phyloP scores from a whole-genome alignment of 2,797 vertebrate genomes.

The Euthynnus affinis region DNA sequence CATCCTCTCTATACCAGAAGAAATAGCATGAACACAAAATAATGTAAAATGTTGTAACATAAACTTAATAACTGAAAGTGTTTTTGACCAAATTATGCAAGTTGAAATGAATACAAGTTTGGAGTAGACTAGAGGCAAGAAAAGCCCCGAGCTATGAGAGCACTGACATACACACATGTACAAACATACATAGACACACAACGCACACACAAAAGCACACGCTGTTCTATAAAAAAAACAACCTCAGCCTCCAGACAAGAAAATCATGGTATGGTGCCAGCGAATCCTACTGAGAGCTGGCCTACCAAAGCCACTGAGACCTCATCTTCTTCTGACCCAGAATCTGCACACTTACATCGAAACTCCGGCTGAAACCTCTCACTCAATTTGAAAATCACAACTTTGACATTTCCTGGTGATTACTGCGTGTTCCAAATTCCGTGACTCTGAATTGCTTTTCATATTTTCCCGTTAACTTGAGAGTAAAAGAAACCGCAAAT shows the following conservation, averaged over 20 bases:
- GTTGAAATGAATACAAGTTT: conserved; percentile 32
- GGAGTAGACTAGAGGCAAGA: conserved; percentile 20
- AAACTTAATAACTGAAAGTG: background rate
- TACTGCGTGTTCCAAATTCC: conserved; percentile 18
- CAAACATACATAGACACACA: conserved; percentile 9
- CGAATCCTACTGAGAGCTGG: conserved; percentile 58
- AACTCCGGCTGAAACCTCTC: conserved; percentile 15
- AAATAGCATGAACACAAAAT: conserved; percentile 3
- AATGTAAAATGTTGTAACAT: conserved; percentile 8
- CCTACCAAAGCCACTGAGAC: conserved; percentile 49
- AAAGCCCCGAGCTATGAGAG: conserved; percentile 16
- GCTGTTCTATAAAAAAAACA: conserved; percentile 52
- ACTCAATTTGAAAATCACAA: conserved; percentile 14
- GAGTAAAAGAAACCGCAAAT: conserved; percentile 11
- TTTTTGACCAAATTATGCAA: conserved; percentile 32
- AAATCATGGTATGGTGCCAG: conserved; percentile 56
- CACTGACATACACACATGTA: background rate
- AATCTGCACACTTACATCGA: conserved; percentile 26
- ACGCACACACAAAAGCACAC: conserved; percentile 40
- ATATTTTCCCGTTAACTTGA: conserved; percentile 6
- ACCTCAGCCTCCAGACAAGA: conserved; percentile 50
- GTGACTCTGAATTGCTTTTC: conserved; percentile 39
- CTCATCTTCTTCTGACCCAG: conserved; percentile 35
- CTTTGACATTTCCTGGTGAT: conserved; percentile 2
- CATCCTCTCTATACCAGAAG: background rate